phyloP scores from a whole-genome alignment of 2,888 invertebrate genomes.

The Anagyrus pseudococci region DNA sequence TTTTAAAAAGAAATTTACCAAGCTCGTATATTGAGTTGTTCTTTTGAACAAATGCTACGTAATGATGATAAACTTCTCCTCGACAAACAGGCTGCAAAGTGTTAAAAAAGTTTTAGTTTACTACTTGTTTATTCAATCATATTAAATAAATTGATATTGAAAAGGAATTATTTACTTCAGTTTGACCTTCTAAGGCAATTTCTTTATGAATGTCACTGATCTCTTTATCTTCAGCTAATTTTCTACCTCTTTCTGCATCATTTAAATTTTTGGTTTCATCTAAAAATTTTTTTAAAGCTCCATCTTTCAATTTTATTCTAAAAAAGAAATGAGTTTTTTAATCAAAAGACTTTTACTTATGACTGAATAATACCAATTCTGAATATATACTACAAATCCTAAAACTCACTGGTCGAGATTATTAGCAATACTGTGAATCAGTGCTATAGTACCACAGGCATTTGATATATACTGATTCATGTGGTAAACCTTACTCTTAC shows the following conservation, averaged over 20 bases:
- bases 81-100: slow-evolving; percentile 71
- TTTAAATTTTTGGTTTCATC: slow-evolving; percentile 72
- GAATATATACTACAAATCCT: too few species aligned
- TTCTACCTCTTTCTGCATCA: slow-evolving; percentile 77
- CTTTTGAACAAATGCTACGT: slow-evolving; percentile 85
- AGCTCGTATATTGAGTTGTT: slow-evolving; percentile 86
- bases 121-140: slow-evolving; percentile 12
- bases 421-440: slow-evolving; percentile 93
- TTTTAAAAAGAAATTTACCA: slow-evolving; percentile 61
- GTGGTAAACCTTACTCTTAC: slow-evolving; percentile 78
- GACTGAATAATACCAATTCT: too few species aligned
- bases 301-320: slow-evolving; percentile 74
- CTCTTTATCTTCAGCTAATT: slow-evolving; percentile 74
- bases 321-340: background rate
- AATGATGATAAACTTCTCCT: slow-evolving; percentile 85
- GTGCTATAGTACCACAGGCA: slow-evolving; percentile 97
- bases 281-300: slow-evolving; percentile 79
- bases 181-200: slow-evolving; percentile 90
- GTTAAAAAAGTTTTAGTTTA: slow-evolving; percentile 19
- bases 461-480: slow-evolving; percentile 92
- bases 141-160: background rate
- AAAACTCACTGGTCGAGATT: slow-evolving; percentile 70
- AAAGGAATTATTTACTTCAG: slow-evolving; percentile 65
- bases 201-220: slow-evolving; percentile 85
- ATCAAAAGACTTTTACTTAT: too few species aligned